phyloP scores from a whole-genome alignment of 1,140 invertebrate species.

The Pentalonia nigronervosa region DNA sequence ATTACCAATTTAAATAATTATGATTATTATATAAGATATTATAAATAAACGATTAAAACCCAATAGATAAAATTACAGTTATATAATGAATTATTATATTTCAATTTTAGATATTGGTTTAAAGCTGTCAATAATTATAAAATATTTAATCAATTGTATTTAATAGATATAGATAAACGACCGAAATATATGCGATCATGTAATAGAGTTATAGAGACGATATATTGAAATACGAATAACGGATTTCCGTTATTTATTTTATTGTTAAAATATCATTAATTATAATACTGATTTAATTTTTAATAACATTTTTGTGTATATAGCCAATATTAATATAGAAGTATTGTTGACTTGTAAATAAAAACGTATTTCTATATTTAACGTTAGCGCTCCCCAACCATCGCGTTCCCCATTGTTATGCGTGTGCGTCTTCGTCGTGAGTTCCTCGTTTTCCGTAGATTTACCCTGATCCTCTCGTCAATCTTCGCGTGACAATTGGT shows the following conservation, averaged over 20 bases:
- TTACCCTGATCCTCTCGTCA: too few relatives aligned
- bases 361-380: too few relatives aligned
- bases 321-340: too few relatives aligned
- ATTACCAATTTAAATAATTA: not conserved
- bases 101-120: not conserved
- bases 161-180: not conserved
- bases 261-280: not conserved
- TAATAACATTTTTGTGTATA: too few relatives aligned
- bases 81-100: constrained; percentile 11
- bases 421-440: too few relatives aligned
- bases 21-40: not conserved
- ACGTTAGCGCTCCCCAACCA: too few relatives aligned
- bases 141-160: not conserved
- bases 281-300: too few relatives aligned
- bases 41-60: constrained; percentile 8
- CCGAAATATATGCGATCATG: not conserved
- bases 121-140: not conserved
- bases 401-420: too few relatives aligned
- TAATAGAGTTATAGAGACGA: not conserved
- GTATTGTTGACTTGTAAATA: too few relatives aligned
- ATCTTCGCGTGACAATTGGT: too few relatives aligned
- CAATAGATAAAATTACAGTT: not conserved
- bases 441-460: too few relatives aligned
- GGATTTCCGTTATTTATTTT: not conserved
- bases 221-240: not conserved